Conservation (phyloP, 1,140 invertebrate genomes). For the Agrypnia vestita region DNA sequence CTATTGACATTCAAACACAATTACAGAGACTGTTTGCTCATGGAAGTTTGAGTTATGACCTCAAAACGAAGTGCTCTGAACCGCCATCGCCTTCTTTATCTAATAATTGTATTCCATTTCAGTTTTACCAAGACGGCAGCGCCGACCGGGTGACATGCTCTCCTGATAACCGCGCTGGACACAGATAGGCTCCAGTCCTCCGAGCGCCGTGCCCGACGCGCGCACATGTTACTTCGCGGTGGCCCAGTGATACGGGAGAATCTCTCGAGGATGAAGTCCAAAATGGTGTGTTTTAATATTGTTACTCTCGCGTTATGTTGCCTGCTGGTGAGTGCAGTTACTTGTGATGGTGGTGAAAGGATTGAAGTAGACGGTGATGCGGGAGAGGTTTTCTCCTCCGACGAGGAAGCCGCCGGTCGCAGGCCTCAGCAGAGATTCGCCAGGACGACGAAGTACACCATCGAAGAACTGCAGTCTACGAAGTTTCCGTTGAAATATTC, state of each 20-base stretch:
- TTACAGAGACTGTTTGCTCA: slow-evolving; percentile 26
- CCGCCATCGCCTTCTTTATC: not conserved
- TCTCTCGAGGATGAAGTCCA: not conserved
- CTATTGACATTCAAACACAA: slow-evolving; percentile 52
- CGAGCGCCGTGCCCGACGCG: not conserved
- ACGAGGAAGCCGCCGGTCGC: not conserved
- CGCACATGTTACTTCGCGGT: slow-evolving; percentile 7
- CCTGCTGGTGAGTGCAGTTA: slow-evolving; percentile 22
- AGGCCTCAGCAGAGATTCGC: slow-evolving; percentile 64
- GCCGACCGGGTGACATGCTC: slow-evolving; percentile 13
- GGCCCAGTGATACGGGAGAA: not conserved
- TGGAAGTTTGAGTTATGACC: slow-evolving; percentile 47
- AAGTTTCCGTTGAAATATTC: slow-evolving; percentile 80
- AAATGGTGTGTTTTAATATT: slow-evolving; percentile 19
- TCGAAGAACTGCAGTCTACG: slow-evolving; percentile 79
- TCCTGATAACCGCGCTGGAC: slow-evolving; percentile 9
- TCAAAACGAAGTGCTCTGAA: slow-evolving; percentile 36
- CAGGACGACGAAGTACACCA: slow-evolving; percentile 74
- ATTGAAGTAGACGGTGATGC: slow-evolving; percentile 43
- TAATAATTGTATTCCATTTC: slow-evolving; percentile 43
- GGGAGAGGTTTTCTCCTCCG: not conserved
- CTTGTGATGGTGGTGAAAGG: slow-evolving; percentile 22
- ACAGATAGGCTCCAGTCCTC: not conserved
- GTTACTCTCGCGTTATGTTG: slow-evolving; percentile 35
- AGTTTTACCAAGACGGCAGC: slow-evolving; percentile 15